Evolutionary conservation across 1,140 invertebrate genomes (phyloP).

Genomic region (Drosophila willistoni): DNA sequence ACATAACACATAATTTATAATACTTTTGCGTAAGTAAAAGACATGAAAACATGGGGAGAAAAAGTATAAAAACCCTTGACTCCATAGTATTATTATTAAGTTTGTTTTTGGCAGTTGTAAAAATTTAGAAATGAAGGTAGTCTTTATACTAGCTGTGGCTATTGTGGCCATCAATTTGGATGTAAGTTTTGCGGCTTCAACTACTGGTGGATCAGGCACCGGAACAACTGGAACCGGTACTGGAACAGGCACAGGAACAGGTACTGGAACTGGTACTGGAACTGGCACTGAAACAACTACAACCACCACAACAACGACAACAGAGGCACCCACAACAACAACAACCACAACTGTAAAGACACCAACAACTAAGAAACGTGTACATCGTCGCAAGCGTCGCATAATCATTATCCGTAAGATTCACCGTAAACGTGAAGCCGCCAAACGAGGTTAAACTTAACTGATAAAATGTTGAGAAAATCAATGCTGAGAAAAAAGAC

Average conservation of each 20-base stretch:
- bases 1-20: neutral
- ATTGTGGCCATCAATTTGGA: neutral
- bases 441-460: neutral
- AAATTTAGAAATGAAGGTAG: neutral
- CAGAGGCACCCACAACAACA: neutral
- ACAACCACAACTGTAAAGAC: neutral
- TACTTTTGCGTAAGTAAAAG: neutral
- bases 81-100: neutral
- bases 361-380: neutral
- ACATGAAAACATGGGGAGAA: neutral
- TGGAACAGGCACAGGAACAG: neutral
- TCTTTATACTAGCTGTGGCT: neutral
- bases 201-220: neutral
- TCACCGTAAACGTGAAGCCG: neutral
- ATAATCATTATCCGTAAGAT: neutral
- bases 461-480: neutral
- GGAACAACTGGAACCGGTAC: neutral
- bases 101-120: neutral
- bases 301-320: neutral
- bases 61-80: neutral
- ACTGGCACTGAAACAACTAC: neutral
- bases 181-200: neutral
- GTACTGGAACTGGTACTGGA: neutral
- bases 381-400: neutral
- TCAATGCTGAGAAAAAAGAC: neutral